Evolutionary conservation across 2,888 invertebrate species (phyloP).

Genomic region (Hypsopygia costalis): DNA sequence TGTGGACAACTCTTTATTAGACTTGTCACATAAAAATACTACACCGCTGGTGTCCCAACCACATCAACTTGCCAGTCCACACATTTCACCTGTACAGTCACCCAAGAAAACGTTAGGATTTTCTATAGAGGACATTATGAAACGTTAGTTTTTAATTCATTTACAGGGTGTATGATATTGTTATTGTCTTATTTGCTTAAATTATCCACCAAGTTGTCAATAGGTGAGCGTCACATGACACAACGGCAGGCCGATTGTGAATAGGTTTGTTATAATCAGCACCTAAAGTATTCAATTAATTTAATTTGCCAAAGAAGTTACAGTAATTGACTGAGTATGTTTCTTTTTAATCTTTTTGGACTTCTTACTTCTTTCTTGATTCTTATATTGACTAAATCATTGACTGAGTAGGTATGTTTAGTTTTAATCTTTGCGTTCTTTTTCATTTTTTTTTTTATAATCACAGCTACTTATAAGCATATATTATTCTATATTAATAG

Average conservation of each 20-base stretch:
- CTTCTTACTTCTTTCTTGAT: no score
- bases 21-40: slow-evolving; percentile 79
- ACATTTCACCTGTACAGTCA: slow-evolving; percentile 58
- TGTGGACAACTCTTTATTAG: slow-evolving; percentile 69
- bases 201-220: not conserved
- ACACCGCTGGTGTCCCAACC: slow-evolving; percentile 46
- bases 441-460: no score
- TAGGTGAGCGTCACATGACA: not conserved
- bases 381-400: no score
- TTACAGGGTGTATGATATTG: no score
- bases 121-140: slow-evolving; percentile 94
- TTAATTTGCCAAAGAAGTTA: slow-evolving; percentile 53
- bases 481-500: no score
- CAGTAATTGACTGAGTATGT: slow-evolving; percentile 38
- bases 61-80: slow-evolving; percentile 45
- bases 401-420: no score
- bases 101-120: slow-evolving; percentile 84
- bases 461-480: no score
- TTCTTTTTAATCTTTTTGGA: not conserved
- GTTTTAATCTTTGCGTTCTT: no score
- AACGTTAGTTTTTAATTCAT: slow-evolving; percentile 79
- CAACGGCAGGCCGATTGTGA: not conserved
- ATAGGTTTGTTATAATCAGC: not conserved
- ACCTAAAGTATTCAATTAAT: slow-evolving; percentile 9
- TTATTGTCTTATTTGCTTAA: not conserved